Evolutionary conservation across 2,888 invertebrate species (phyloP), one percentile per base, ranked within the genome.

Genomic region (Vesta saturnalis): DNA sequence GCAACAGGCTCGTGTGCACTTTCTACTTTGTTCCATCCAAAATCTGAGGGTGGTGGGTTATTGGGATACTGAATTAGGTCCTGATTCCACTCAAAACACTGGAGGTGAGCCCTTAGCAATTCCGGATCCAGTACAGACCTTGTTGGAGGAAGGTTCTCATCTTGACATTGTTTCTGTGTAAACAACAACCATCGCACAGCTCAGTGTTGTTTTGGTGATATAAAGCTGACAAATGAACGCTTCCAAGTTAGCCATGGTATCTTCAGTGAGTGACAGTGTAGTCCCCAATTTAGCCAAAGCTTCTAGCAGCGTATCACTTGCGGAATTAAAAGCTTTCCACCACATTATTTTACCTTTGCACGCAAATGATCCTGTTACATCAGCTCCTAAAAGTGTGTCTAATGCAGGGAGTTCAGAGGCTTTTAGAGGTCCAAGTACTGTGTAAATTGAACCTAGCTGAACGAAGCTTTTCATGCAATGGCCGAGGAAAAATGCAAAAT

Each of bases 371-470:
- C n/a, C n/a, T n/a, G n/a, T n/a, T n/a, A n/a, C n/a, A n/a, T n/a
- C n/a, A n/a, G n/a, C n/a, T n/a, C n/a, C n/a, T n/a, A n/a, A n/a
- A n/a, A n/a, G n/a, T n/a, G n/a, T n/a, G n/a, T n/a, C n/a, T n/a
- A n/a, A n/a, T n/a, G n/a, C n/a, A n/a, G n/a, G n/a, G n/a, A n/a
- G n/a, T n/a, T n/a, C n/a, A n/a, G n/a, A n/a, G n/a, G n/a, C n/a
- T n/a, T n/a, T n/a, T n/a, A n/a, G n/a, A n/a, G n/a, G 39, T 58
- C 58, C 39, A 30, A 58, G 58, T 23, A 39, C 15, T 15, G 15
- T 58, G 16, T 58, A 35, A 22, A 58, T 58, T 35, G 58, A 35
- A 35, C 39, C 39, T 58, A 58, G 58, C 39, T 58, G 14, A 58
- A 58, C 58, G 18, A 49, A 58, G 12, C 16, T 35, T 30, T 35